These are phyloP conservation scores for Poicephalus meyeri DNA, from an alignment of 2,113 vertebrate genomes.

Conservation along the genomic window DNA sequence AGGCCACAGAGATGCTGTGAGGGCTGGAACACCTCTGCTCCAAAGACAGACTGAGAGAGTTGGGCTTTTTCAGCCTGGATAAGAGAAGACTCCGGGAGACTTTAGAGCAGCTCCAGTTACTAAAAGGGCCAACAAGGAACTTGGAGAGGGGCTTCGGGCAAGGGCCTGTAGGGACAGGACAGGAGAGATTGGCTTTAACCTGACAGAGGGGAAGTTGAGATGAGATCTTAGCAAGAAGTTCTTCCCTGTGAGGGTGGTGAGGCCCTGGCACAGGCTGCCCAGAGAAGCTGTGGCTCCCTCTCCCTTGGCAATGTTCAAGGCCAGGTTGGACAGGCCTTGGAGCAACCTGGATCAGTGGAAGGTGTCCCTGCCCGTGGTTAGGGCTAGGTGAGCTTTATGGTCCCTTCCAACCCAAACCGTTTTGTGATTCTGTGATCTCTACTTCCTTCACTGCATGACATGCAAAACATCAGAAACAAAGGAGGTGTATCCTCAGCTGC, in stretches of 20 bases:
- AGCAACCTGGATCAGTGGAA: not conserved
- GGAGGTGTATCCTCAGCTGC: not conserved
- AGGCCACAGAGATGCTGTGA: not conserved
- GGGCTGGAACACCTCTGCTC: not conserved
- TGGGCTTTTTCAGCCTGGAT: not conserved
- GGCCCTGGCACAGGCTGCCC: not conserved
- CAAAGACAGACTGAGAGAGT: not conserved
- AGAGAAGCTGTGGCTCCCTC: not conserved
- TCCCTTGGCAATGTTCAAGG: not conserved
- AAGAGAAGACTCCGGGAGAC: not conserved
- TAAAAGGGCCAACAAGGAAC: not conserved
- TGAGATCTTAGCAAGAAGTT: not conserved
- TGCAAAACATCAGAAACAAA: not conserved
- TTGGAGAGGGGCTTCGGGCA: not conserved
- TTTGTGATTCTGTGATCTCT: not conserved
- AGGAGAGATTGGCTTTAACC: not conserved
- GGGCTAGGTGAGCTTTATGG: not conserved
- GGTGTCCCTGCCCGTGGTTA: not conserved
- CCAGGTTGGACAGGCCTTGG: not conserved
- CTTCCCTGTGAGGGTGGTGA: not conserved
- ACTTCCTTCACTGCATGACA: not conserved
- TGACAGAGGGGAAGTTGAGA: not conserved
- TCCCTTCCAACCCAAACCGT: not conserved
- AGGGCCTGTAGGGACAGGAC: not conserved
- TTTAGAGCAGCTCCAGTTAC: not conserved